These are phyloP conservation scores for Gobiocypris rarus DNA, from an alignment of 2,113 vertebrate species.

Conservation along the genomic window DNA sequence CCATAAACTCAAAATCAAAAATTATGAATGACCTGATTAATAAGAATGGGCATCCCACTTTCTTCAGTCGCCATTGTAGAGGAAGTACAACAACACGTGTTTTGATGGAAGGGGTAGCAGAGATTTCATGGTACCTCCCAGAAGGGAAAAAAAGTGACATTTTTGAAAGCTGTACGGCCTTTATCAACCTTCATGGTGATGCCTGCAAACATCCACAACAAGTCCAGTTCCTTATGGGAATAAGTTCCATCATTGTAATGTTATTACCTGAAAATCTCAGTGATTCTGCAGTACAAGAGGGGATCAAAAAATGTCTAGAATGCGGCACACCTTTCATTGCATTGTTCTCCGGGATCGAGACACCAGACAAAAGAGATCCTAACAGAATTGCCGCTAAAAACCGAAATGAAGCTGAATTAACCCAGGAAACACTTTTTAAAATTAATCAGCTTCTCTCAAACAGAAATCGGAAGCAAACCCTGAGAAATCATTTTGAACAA, in stretches of 20 bases:
- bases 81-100: constrained; percentile 30
- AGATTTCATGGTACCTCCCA: constrained; percentile 70
- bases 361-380: not conserved
- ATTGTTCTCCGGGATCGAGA: constrained; percentile 43
- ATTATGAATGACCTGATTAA: constrained; percentile 43
- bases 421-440: constrained; percentile 43
- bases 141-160: constrained; percentile 44
- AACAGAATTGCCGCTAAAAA: constrained; percentile 48
- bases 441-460: constrained; percentile 54
- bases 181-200: constrained; percentile 71
- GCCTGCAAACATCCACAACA: constrained; percentile 58
- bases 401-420: constrained; percentile 65
- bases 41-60: constrained; percentile 39
- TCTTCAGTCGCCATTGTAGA: constrained; percentile 42
- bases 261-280: constrained; percentile 61
- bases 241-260: constrained; percentile 68
- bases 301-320: constrained; percentile 53
- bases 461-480: not conserved
- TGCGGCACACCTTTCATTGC: constrained; percentile 55
- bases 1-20: constrained; percentile 45
- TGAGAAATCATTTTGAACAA: constrained; percentile 52
- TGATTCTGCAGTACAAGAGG: constrained; percentile 50
- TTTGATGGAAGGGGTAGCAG: constrained; percentile 67
- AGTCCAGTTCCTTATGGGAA: constrained; percentile 66
- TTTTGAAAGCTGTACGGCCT: constrained; percentile 61